Evolutionary conservation across 2,888 invertebrate species (phyloP), one percentile per base, ranked within the genome.

Genomic region (Steinernema hermaphroditum): DNA sequence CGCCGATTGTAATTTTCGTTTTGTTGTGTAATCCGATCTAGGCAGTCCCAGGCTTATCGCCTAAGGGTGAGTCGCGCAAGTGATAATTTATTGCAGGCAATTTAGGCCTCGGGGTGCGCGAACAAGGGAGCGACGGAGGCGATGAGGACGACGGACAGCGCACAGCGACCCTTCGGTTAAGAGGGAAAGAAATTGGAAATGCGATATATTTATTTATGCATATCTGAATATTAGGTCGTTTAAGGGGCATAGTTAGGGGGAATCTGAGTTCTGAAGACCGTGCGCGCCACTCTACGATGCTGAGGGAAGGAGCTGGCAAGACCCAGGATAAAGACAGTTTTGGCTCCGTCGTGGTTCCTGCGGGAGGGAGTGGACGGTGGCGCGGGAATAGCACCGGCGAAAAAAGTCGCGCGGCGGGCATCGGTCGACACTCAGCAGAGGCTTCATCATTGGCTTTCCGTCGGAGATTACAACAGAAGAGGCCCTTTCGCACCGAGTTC

Each of bases 1-100:
- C 69, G 72, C 74, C 43, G 54, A 69, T 4, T 68, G 72, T 43
- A 74, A 74, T 37, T 74, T 73, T 37, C 72, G 68, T 62, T 32
- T 62, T 37, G 68, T 69, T 69, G 49, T 69, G 69, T 62, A 62
- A 62, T 62, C 32, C 62, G 62, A 62, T 62, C 46, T 46, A 4
- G 46, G 43, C 54, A 54, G 54, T 54, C 22, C n/a, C 46, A 46
- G 46, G 46, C 62, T 62, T 62, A 62, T 62, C 29, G 62, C 46
- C 46, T 46, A 16, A 41, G 43, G 43, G 9, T 41, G 46, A 46
- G 46, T 19, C 46, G 46, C 46, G 46, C 46, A 46, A 62, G 29
- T 62, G 62, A 62, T 62, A 62, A 62, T 62, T 62, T 62, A 62
- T 62, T 62, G 62, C 27, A 16, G n/a, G 22, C 46, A 46, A 46